Evolutionary conservation across 2,113 vertebrate species (phyloP), one percentile per base, ranked within the genome.

Genomic region (Lycaon pictus): DNA sequence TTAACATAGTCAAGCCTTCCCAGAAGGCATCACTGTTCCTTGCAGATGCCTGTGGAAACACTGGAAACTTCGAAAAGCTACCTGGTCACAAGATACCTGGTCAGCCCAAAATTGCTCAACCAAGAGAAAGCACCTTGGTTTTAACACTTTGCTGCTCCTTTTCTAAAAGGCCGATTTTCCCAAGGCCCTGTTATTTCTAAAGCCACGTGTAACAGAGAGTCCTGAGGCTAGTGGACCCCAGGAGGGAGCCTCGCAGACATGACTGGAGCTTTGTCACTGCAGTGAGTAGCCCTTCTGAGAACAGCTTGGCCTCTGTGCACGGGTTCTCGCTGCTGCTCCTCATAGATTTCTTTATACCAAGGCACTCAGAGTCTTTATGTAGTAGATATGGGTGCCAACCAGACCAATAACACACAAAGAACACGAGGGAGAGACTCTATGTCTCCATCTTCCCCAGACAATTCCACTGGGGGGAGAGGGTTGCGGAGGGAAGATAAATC

Each of bases 31-130:
- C 71, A 0, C 11, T 69, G 37, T 79, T 62, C 35, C 20, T 16
- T 5, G 0, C 55, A 13, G 20, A 82, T 89, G 93, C 95, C 97
- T 97, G 96, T 90, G 27, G 79, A 85, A 95, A 96, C 87, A 87
- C 2, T 90, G 95, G 27, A 48, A 93, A 67, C 69, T 53, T 2
- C 10, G 23, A 67, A 48, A 94, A 65, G 43, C 43, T 43, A 83
- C 55, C 74, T 86, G 22, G 22, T 56, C 15, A 22, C 0, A 15
- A 53, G 83, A 67, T 94, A 88, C 94, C 95, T 95, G 95, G 87
- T 11, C 67, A 51, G 82, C 37, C 32, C 48, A 10, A 88, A 91
- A 86, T 53, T 84, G 86, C 53, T 60, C 13, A 11, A 27, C 71
- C 5, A 7, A 65, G 58, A 89, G 72, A 67, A 27, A n/a, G 29